These are phyloP conservation scores for Eumaeus atala DNA, from an alignment of 1,140 invertebrate genomes.

Conservation along the genomic window DNA sequence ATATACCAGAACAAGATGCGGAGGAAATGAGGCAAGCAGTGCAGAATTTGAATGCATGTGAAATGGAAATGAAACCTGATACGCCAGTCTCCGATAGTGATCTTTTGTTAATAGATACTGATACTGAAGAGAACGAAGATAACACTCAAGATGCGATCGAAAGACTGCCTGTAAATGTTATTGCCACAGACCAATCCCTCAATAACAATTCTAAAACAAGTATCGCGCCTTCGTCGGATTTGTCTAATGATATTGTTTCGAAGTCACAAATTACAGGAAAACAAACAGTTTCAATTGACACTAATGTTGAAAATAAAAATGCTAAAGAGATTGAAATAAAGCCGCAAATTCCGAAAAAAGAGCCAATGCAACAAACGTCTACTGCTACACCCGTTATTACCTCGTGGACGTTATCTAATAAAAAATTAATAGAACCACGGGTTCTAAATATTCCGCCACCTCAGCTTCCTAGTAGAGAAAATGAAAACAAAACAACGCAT, in stretches of 20 bases:
- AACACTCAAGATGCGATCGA: conserved; percentile 55
- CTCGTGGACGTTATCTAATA: conserved; percentile 64
- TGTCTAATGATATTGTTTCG: conserved; percentile 34
- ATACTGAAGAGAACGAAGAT: conserved; percentile 81
- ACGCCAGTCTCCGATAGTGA: conserved; percentile 89
- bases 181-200: conserved; percentile 49
- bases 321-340: conserved; percentile 23
- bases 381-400: conserved; percentile 75
- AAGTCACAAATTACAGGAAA: conserved; percentile 47
- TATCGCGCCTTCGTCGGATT: conserved; percentile 28
- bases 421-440: conserved; percentile 58
- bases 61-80: conserved; percentile 86
- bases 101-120: conserved; percentile 89
- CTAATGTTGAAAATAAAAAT: conserved; percentile 26
- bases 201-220: conserved; percentile 34
- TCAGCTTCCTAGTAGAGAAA: conserved; percentile 37
- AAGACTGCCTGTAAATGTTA: conserved; percentile 56
- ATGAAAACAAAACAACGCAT: conserved; percentile 60
- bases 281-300: conserved; percentile 33
- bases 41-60: conserved; percentile 82
- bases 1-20: conserved; percentile 79
- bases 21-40: conserved; percentile 87
- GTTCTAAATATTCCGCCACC: conserved; percentile 48
- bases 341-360: conserved; percentile 8
- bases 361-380: conserved; percentile 52